Percentiles rank a stretch among this genome's conserved stretches.
phyloP scores from a whole-genome alignment of 64 coral and sea anemone genomes.

The Montipora capricornis region DNA sequence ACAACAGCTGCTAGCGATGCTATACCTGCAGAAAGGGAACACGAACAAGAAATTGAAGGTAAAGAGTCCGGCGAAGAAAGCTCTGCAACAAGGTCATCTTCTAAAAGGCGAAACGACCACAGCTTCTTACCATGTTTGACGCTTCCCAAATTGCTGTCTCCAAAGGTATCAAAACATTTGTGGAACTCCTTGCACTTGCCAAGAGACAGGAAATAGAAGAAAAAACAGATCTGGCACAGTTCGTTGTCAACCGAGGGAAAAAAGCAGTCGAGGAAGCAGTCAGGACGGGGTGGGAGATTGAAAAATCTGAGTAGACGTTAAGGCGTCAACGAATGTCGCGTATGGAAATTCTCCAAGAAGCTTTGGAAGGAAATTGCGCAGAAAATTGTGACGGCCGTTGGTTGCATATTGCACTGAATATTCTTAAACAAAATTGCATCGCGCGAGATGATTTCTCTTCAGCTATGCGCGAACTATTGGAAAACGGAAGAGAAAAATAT shows the following conservation, averaged over 20 bases:
- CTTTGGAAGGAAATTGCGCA: conserved; percentile 24
- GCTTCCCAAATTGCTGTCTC: conserved; percentile 39
- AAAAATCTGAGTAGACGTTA: conserved; percentile 22
- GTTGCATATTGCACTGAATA: conserved; percentile 19
- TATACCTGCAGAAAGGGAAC: too few relatives aligned
- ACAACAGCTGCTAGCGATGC: too few relatives aligned
- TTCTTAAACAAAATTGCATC: not conserved
- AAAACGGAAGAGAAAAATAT: too few relatives aligned
- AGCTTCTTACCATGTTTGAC: conserved; percentile 48
- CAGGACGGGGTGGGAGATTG: conserved; percentile 26
- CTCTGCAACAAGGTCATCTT: not conserved
- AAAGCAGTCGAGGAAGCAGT: conserved; percentile 65
- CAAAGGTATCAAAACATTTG: conserved; percentile 33
- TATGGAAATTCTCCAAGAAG: conserved; percentile 40
- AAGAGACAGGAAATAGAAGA: conserved; percentile 38
- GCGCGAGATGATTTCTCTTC: too few relatives aligned
- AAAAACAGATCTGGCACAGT: conserved; percentile 55
- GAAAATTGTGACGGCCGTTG: conserved; percentile 47
- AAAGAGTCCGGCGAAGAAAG: not conserved
- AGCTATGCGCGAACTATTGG: too few relatives aligned
- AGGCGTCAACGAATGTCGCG: conserved; percentile 27
- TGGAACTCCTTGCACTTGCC: conserved; percentile 53
- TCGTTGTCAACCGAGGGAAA: conserved; percentile 55
- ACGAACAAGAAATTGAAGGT: not conserved
- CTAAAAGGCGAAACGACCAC: not conserved